Conservation (phyloP, 2,888 invertebrate genomes). For the Aelia acuminata region DNA sequence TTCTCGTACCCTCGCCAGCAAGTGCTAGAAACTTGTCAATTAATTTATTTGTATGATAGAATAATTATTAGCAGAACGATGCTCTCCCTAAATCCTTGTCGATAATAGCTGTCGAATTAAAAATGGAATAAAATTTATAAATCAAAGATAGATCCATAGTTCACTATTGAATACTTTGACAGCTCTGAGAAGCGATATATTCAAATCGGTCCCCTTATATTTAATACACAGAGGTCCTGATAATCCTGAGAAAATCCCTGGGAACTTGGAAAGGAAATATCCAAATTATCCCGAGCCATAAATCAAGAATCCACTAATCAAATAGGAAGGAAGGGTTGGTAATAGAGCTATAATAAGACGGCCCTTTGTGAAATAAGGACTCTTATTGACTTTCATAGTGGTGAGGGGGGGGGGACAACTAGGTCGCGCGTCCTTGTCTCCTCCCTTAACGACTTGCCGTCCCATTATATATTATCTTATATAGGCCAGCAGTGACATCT, state of each 20-base stretch:
- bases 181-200: background rate
- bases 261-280: background rate
- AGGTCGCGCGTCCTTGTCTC: background rate
- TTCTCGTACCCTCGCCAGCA: too few relatives aligned
- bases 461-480: conserved; percentile 28
- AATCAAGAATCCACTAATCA: background rate
- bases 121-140: background rate
- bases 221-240: background rate
- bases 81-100: too few relatives aligned
- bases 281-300: background rate
- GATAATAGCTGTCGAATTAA: background rate
- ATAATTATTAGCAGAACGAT: too few relatives aligned
- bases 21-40: too few relatives aligned
- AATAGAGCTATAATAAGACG: conserved; percentile 39
- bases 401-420: too few relatives aligned
- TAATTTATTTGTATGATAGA: too few relatives aligned
- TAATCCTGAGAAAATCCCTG: background rate
- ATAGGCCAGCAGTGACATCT: background rate
- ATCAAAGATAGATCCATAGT: background rate
- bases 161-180: background rate
- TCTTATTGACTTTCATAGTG: conserved; percentile 36
- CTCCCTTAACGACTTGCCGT: background rate
- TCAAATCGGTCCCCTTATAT: conserved; percentile 21
- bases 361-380: conserved; percentile 15
- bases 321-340: background rate